phyloP scores from a whole-genome alignment of 2,113 vertebrate genomes.

The Pangasianodon gigas region DNA sequence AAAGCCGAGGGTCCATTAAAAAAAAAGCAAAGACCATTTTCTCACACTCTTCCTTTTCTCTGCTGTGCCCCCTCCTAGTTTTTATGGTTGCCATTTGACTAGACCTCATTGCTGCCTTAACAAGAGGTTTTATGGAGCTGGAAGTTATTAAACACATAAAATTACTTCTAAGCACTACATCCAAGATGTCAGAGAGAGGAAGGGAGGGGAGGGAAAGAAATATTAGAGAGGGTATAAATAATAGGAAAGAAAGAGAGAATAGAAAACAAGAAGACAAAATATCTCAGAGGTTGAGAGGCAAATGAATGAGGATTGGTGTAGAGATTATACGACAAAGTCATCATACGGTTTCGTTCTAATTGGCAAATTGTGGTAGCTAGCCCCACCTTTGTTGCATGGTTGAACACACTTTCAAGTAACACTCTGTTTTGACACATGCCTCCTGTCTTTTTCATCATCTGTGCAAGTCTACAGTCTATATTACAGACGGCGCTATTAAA shows the following conservation, averaged over 20 bases:
- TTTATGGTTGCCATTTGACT: conserved; percentile 59
- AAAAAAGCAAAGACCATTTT: not conserved
- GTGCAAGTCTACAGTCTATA: conserved; percentile 16
- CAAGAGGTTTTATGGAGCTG: conserved; percentile 62
- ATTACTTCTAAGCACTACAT: conserved; percentile 59
- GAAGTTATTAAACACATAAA: conserved; percentile 66
- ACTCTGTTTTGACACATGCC: conserved; percentile 31
- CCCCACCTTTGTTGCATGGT: conserved; percentile 12
- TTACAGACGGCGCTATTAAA: conserved; percentile 34
- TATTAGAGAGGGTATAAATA: conserved; percentile 16
- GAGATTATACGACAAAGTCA: conserved; percentile 2
- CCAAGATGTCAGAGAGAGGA: conserved; percentile 29
- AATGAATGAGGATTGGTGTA: not conserved
- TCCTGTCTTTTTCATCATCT: conserved; percentile 32
- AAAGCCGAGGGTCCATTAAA: not conserved
- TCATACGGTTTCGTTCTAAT: not conserved
- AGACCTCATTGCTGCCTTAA: conserved; percentile 61
- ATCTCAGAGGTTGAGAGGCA: not conserved
- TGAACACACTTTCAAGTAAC: not conserved
- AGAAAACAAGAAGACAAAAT: not conserved
- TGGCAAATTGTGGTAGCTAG: conserved; percentile 20
- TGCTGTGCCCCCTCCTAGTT: conserved; percentile 33
- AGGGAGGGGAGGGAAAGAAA: not conserved
- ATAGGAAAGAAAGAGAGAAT: conserved; percentile 15
- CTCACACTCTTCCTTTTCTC: conserved; percentile 27